Evolutionary conservation across 1,140 invertebrate genomes (phyloP).

Genomic region (Drosophila sp.): DNA sequence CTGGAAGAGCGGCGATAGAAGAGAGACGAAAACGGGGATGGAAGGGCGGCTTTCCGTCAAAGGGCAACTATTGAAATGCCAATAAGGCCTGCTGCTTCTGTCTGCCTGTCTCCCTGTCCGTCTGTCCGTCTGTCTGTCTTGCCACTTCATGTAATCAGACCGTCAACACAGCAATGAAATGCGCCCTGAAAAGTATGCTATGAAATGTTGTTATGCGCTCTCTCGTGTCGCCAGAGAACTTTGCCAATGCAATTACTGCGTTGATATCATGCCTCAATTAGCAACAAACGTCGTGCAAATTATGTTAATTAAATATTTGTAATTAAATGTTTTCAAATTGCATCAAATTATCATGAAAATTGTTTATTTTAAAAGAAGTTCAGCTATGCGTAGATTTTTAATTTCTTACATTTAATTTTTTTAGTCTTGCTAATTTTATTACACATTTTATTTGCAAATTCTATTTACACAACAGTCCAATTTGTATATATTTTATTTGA

Average conservation of each 20-base stretch:
- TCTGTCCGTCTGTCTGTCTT: constrained; percentile 2
- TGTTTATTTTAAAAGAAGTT: background rate
- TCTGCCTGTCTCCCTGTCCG: constrained; percentile 5
- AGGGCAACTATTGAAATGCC: constrained; percentile 78
- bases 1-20: constrained; percentile 1
- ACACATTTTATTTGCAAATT: too few species aligned
- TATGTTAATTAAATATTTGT: background rate
- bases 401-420: too few species aligned
- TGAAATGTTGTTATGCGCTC: constrained; percentile 32
- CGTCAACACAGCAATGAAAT: constrained; percentile 49
- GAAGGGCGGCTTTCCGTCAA: constrained; percentile 46
- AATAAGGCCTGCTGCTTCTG: constrained; percentile 67
- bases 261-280: background rate
- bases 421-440: too few species aligned
- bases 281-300: background rate
- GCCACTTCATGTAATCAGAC: constrained; percentile 28
- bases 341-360: background rate
- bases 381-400: too few species aligned
- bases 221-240: constrained; percentile 3
- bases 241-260: background rate
- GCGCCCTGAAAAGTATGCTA: constrained; percentile 62
- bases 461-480: too few species aligned
- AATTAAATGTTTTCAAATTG: background rate
- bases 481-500: too few species aligned
- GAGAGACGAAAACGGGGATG: too few species aligned